Conservation (phyloP, 2,113 vertebrate species). For the Ardeotis arabs region DNA sequence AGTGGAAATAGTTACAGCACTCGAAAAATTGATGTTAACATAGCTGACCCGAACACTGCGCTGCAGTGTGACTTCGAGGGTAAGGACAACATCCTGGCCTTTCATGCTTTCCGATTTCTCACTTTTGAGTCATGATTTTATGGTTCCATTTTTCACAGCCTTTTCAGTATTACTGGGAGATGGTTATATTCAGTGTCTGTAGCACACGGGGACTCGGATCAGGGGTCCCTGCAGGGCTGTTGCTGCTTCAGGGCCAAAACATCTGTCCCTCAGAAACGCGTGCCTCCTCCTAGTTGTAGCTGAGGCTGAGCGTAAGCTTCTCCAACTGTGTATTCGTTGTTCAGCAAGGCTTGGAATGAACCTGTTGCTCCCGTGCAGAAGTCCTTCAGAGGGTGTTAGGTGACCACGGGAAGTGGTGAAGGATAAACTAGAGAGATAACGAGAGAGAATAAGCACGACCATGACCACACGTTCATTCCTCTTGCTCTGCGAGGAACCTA, state of each 20-base stretch:
- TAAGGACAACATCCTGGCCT: conserved; percentile 33
- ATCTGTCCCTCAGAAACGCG: neutral
- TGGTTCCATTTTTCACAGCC: neutral
- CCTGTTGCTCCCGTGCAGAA: accelerated
- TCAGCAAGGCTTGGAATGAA: neutral
- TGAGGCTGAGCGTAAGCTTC: neutral
- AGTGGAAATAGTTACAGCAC: neutral
- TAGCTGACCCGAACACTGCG: neutral
- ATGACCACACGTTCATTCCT: neutral
- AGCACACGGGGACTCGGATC: neutral
- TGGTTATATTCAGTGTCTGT: neutral
- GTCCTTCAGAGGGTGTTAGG: neutral
- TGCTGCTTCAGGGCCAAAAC: neutral
- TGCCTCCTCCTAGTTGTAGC: neutral
- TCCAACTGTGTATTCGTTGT: neutral
- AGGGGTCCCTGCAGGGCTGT: neutral
- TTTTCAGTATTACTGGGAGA: neutral
- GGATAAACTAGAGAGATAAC: neutral
- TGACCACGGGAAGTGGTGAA: neutral
- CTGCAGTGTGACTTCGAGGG: neutral
- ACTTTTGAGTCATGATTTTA: neutral
- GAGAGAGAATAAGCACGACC: neutral
- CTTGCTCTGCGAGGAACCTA: neutral
- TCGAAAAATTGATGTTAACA: neutral
- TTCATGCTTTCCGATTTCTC: neutral